Base-by-base conservation (phyloP, 2,113 vertebrate genomes). In the Peucedramus taeniatus region DNA sequence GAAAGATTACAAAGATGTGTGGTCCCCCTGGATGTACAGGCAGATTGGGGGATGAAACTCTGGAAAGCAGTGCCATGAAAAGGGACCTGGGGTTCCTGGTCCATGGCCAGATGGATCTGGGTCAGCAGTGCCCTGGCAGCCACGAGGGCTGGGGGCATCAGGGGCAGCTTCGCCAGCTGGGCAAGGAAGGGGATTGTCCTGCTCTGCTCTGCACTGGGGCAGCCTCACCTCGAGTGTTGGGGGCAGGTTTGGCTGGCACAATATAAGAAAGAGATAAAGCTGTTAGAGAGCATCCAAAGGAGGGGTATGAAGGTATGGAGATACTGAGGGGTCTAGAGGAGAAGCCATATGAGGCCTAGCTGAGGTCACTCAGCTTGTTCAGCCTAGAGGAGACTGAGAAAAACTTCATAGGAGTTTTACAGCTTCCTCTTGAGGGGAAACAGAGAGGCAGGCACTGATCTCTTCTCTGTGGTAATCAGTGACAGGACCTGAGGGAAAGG, bases 111-210 rank as follows among this genome's bases (percentile, higher is more conserved):
- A 1, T 64, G 66, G 3, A 64, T 2, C 1, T 27, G 26, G 5
- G 7, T 14, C 26, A 64, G 35, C 16, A 49, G 40, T 56, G 75
- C 57, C 24, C 57, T 64, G 57, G 30, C 21, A 64, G 35, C n/a
- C 40, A 71, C 57, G 30, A 56, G 42, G 5, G 21, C 2, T 56
- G 15, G 10, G 26, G 2, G 3, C 26, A 30, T 27, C 42, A 64
- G 57, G 31, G 5, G 1, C 26, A 54, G 39, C 33, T n/a, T 24
- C 0, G 0, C 10, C 40, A 54, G n/a, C 47, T 0, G 1, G 39
- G 2, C 0, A 0, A 56, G 19, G 28, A 10, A 47, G 23, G 30
- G 22, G 15, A 40, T 30, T 71, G 35, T 56, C 50, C 23, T 0
- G 0, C 47, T 20, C 40, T 79, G 30, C 35, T 42, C 65, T 64